phyloP scores from a whole-genome alignment of 2,888 invertebrate genomes.

The Eretmocerus hayati region DNA sequence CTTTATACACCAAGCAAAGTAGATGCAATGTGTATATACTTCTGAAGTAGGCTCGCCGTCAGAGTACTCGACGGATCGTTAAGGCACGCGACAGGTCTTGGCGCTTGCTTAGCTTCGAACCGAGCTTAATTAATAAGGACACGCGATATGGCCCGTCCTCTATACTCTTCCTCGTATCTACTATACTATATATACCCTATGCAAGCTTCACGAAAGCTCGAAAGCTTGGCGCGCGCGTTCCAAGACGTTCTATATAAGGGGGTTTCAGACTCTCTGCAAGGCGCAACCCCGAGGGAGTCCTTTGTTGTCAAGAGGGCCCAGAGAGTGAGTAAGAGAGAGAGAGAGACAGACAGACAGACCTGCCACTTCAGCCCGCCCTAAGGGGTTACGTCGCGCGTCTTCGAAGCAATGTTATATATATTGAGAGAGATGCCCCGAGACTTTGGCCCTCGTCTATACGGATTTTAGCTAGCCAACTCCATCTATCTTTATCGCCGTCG shows the following conservation, averaged over 20 bases:
- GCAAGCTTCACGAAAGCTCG: no score
- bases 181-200: no score
- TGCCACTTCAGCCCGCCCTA: conserved; percentile 42
- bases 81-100: conserved; percentile 40
- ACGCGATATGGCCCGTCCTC: conserved; percentile 40
- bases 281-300: conserved; percentile 41
- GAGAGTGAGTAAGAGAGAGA: conserved; percentile 16
- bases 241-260: no score
- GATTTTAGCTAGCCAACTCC: conserved; percentile 4
- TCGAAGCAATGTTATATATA: no score
- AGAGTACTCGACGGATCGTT: conserved; percentile 39
- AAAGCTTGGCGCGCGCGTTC: no score
- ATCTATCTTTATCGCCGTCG: conserved; percentile 20
- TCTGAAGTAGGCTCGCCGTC: not conserved
- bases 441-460: not conserved
- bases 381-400: conserved; percentile 26
- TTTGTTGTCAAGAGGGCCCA: conserved; percentile 45
- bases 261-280: conserved; percentile 29
- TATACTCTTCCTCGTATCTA: conserved; percentile 11
- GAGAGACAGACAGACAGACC: conserved; percentile 15
- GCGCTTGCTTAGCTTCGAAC: conserved; percentile 37
- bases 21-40: no score
- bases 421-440: no score
- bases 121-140: conserved; percentile 48
- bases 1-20: no score